Conservation (phyloP, 2,797 vertebrate species). For the Chelidonichthys spinosus region DNA sequence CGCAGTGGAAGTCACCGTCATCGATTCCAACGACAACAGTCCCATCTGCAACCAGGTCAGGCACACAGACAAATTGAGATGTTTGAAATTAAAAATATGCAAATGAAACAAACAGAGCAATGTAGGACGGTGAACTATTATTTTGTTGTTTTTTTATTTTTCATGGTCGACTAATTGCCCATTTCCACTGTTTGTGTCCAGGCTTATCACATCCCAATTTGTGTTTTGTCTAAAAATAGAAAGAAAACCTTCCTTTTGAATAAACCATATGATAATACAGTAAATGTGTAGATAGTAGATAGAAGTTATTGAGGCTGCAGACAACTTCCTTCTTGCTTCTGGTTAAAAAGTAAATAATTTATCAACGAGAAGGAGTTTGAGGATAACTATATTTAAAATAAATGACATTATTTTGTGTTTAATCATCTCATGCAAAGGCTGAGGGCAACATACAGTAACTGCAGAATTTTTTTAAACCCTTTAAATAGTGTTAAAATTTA, state of each 20-base stretch:
- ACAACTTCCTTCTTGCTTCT: background rate
- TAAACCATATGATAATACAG: background rate
- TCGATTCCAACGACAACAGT: slow-evolving; percentile 96
- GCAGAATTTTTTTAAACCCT: background rate
- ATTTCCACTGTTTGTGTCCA: background rate
- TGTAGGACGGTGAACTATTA: background rate
- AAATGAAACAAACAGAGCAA: slow-evolving; percentile 26
- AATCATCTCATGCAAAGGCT: background rate
- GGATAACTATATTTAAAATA: background rate
- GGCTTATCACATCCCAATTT: background rate
- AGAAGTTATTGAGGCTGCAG: background rate
- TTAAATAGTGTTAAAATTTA: slow-evolving; percentile 28
- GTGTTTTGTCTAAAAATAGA: slow-evolving; percentile 7
- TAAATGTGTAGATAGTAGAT: background rate
- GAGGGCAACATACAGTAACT: background rate
- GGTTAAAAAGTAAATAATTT: background rate
- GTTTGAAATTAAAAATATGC: slow-evolving; percentile 2
- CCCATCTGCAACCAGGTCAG: slow-evolving; percentile 96
- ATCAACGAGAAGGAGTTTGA: background rate
- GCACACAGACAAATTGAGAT: slow-evolving; percentile 19
- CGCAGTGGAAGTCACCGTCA: slow-evolving; percentile 93
- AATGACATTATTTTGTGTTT: background rate
- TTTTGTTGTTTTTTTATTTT: background rate
- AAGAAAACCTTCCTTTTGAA: background rate
- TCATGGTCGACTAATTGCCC: slow-evolving; percentile 5